phyloP scores from a whole-genome alignment of 1,140 invertebrate species.

The Ceratina calcarata region DNA sequence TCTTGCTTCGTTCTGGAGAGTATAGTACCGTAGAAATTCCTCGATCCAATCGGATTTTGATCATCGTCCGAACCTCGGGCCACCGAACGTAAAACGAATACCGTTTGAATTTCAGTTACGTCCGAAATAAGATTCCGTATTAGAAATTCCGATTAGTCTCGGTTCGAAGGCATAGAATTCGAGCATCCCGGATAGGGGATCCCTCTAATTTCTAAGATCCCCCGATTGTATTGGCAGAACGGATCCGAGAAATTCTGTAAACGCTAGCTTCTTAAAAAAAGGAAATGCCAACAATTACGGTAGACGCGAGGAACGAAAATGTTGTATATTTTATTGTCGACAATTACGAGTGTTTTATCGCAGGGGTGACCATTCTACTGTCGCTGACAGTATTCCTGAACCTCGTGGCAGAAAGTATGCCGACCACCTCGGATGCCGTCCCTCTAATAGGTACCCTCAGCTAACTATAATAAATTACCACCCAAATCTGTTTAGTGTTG shows the following conservation, averaged over 20 bases:
- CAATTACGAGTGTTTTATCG: constrained; percentile 49
- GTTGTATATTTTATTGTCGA: not conserved
- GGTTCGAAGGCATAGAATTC: not conserved
- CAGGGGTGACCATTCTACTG: constrained; percentile 99
- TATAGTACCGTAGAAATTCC: constrained; percentile 44
- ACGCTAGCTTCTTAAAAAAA: not conserved
- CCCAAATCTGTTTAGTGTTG: constrained; percentile 56
- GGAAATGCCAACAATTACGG: too few relatives aligned
- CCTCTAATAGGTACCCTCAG: constrained; percentile 83
- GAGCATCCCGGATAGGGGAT: too few relatives aligned
- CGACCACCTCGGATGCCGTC: constrained; percentile 93
- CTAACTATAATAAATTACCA: constrained; percentile 34
- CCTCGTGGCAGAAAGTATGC: constrained; percentile 95
- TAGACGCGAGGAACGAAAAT: too few relatives aligned
- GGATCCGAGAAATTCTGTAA: not conserved
- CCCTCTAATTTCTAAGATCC: not conserved
- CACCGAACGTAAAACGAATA: constrained; percentile 40
- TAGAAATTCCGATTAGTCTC: constrained; percentile 39
- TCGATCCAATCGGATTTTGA: constrained; percentile 33
- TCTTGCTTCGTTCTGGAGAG: not conserved
- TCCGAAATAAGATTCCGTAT: constrained; percentile 34
- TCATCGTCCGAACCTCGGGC: constrained; percentile 28
- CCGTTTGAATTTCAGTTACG: not conserved
- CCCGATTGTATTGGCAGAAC: not conserved
- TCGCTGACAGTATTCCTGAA: constrained; percentile 99